phyloP scores from a whole-genome alignment of 2,797 vertebrate genomes.

The Gastrophryne carolinensis region DNA sequence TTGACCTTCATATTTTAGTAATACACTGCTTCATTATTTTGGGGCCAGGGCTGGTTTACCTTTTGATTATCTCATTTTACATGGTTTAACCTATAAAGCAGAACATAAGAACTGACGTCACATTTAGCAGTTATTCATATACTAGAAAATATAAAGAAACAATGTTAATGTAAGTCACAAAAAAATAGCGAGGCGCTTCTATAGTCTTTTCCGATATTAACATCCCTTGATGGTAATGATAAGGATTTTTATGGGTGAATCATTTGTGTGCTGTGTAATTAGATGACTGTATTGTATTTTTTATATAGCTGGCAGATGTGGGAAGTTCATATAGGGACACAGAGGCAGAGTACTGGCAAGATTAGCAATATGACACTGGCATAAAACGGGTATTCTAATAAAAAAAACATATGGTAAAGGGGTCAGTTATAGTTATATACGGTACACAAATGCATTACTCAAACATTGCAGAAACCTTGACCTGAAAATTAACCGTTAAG shows the following conservation, averaged over 20 bases:
- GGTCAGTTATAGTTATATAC: not conserved
- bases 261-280: not conserved
- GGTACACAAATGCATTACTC: too few relatives aligned
- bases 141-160: not conserved
- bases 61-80: too few relatives aligned
- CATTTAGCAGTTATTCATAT: not conserved
- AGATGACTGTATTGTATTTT: not conserved
- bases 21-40: too few relatives aligned
- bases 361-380: not conserved
- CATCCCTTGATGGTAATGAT: not conserved
- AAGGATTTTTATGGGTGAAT: not conserved
- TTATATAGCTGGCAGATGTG: not conserved
- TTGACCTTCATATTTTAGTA: too few relatives aligned
- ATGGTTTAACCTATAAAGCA: too few relatives aligned
- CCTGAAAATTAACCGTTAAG: too few relatives aligned
- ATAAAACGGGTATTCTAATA: not conserved
- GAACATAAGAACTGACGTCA: too few relatives aligned
- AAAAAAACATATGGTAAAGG: not conserved
- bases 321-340: slow-evolving; percentile 33
- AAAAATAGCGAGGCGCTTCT: not conserved
- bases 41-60: too few relatives aligned
- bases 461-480: not conserved
- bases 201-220: slow-evolving; percentile 8
- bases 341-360: not conserved
- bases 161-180: not conserved